Conservation (phyloP, 1,140 invertebrate species). For the Solen grandis region DNA sequence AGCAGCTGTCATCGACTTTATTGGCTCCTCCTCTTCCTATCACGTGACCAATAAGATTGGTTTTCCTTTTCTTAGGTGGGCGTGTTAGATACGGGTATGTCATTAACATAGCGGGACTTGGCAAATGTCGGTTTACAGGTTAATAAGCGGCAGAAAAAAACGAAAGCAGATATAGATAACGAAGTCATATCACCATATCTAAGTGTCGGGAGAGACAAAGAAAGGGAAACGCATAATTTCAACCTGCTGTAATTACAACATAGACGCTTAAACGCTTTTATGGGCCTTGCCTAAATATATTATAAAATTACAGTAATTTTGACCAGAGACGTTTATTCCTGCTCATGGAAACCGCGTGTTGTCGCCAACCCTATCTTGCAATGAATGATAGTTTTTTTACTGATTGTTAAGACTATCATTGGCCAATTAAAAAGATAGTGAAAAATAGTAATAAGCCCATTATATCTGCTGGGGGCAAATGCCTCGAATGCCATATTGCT, state of each 20-base stretch:
- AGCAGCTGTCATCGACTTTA: conserved; percentile 48
- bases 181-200: background rate
- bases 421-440: conserved; percentile 29
- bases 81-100: background rate
- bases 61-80: conserved; percentile 16
- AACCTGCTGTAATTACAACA: conserved; percentile 46
- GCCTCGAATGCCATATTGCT: conserved; percentile 41
- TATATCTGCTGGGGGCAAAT: conserved; percentile 20
- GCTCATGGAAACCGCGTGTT: conserved; percentile 9
- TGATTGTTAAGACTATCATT: conserved; percentile 21
- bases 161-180: background rate
- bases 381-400: background rate
- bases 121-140: background rate
- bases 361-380: conserved; percentile 14
- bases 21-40: conserved; percentile 3
- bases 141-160: background rate
- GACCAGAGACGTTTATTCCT: conserved; percentile 4
- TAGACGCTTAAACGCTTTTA: conserved; percentile 47
- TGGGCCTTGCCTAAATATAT: conserved; percentile 43
- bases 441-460: conserved; percentile 21
- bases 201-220: conserved; percentile 40
- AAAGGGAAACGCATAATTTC: conserved; percentile 42
- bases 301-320: conserved; percentile 51
- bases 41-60: background rate
- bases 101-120: background rate